Percentiles rank a stretch among this genome's conserved stretches.
These are phyloP conservation scores for Andrena praecox DNA, from an alignment of 2,888 invertebrate species.

Conservation along the genomic window DNA sequence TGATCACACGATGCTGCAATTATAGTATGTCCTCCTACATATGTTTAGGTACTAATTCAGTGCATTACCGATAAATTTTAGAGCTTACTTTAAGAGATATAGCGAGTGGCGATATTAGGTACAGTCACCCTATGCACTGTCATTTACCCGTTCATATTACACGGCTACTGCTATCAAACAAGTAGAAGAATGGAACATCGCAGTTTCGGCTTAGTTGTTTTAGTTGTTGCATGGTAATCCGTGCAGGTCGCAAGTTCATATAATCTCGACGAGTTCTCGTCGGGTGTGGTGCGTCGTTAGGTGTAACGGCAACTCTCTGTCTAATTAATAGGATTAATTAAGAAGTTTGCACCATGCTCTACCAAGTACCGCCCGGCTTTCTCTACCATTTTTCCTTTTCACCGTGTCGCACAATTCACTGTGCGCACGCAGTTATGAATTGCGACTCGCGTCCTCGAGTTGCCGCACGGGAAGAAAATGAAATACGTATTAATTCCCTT, in stretches of 20 bases:
- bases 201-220: neutral
- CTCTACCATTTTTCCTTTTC: conserved; percentile 63
- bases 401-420: conserved; percentile 35
- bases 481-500: neutral
- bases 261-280: conserved; percentile 41
- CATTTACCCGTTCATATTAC: neutral
- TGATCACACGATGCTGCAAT: too few relatives aligned
- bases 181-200: neutral
- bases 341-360: conserved; percentile 69
- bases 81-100: too few relatives aligned
- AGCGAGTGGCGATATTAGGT: too few relatives aligned
- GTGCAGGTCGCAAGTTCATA: conserved; percentile 43
- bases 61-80: too few relatives aligned
- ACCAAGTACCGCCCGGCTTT: conserved; percentile 53
- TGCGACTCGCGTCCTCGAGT: neutral
- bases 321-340: conserved; percentile 80
- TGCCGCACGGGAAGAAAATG: neutral
- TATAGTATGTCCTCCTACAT: too few relatives aligned
- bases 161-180: neutral
- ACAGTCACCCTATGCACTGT: too few relatives aligned
- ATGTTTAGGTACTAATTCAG: too few relatives aligned
- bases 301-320: conserved; percentile 63
- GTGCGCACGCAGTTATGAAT: conserved; percentile 50
- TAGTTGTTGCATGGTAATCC: conserved; percentile 29
- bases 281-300: conserved; percentile 44